These are phyloP conservation scores for Melitaea cinxia DNA, from an alignment of 1,140 invertebrate genomes.

Conservation along the genomic window DNA sequence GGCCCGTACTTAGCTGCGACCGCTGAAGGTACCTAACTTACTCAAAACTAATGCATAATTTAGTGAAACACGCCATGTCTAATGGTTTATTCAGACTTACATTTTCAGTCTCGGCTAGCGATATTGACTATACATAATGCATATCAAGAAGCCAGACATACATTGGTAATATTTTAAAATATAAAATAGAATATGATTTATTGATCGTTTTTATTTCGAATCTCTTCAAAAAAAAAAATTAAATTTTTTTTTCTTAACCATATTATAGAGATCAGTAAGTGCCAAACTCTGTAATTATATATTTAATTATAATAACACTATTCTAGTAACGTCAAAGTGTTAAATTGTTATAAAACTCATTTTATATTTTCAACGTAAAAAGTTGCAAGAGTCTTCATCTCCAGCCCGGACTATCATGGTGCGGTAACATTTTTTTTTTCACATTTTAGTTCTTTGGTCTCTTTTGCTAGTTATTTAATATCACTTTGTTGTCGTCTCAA, in stretches of 20 bases:
- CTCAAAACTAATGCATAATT: conserved; percentile 78
- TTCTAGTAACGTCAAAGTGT: not conserved
- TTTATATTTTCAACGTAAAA: not conserved
- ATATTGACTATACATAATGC: conserved; percentile 70
- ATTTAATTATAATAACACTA: not conserved
- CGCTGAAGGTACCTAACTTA: conserved; percentile 67
- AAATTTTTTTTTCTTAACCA: not conserved
- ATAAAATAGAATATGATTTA: conserved; percentile 12
- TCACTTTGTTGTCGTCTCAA: not conserved
- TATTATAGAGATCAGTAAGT: too few species aligned
- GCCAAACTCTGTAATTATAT: too few species aligned
- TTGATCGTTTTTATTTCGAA: not conserved
- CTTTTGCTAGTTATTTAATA: conserved; percentile 3
- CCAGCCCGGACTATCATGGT: not conserved
- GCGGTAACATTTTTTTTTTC: conserved; percentile 7
- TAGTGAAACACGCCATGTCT: conserved; percentile 64
- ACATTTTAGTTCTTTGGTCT: conserved; percentile 3
- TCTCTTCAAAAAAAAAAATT: not conserved
- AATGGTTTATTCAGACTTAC: conserved; percentile 73
- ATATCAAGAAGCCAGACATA: conserved; percentile 48
- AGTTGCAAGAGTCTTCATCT: conserved; percentile 2
- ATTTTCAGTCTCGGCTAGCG: conserved; percentile 61
- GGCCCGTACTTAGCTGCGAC: conserved; percentile 54
- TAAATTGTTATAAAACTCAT: not conserved
- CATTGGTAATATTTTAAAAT: conserved; percentile 32